Conservation (phyloP, 2,888 invertebrate species). For the Acanthosoma haemorrhoidale region DNA sequence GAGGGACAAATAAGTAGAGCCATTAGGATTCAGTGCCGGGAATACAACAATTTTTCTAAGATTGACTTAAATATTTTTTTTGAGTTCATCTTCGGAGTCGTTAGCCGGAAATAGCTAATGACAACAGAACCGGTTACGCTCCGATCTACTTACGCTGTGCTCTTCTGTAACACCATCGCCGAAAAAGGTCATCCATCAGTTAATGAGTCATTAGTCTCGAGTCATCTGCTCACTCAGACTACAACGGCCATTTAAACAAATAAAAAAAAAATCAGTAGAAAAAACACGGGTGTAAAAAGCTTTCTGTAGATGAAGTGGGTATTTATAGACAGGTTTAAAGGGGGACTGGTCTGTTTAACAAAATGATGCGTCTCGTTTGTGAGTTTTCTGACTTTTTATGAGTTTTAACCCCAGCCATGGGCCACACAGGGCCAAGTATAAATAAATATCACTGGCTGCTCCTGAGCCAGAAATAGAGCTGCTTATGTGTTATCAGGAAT, state of each 20-base stretch:
- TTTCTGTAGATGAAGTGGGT: neutral
- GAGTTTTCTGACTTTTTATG: neutral
- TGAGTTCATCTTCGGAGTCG: too few species aligned
- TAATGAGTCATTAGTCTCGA: neutral
- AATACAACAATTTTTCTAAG: too few species aligned
- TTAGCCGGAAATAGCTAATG: too few species aligned
- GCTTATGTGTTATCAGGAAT: too few species aligned
- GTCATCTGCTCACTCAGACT: neutral
- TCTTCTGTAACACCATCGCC: too few species aligned
- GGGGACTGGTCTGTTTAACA: slow-evolving; percentile 10
- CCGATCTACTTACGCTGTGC: too few species aligned
- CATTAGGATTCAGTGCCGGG: too few species aligned
- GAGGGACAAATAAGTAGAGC: too few species aligned
- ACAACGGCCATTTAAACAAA: neutral
- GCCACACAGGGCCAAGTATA: neutral
- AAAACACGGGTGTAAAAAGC: neutral
- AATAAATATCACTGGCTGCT: neutral
- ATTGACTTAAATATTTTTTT: too few species aligned
- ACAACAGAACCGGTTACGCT: too few species aligned
- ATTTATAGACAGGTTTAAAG: slow-evolving; percentile 6
- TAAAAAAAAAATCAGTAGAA: neutral
- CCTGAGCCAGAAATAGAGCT: neutral
- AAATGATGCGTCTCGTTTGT: slow-evolving; percentile 4
- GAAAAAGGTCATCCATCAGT: too few species aligned
- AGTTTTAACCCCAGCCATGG: slow-evolving; percentile 10